Conservation (phyloP, 2,888 invertebrate genomes). For the Tachina grossa region DNA sequence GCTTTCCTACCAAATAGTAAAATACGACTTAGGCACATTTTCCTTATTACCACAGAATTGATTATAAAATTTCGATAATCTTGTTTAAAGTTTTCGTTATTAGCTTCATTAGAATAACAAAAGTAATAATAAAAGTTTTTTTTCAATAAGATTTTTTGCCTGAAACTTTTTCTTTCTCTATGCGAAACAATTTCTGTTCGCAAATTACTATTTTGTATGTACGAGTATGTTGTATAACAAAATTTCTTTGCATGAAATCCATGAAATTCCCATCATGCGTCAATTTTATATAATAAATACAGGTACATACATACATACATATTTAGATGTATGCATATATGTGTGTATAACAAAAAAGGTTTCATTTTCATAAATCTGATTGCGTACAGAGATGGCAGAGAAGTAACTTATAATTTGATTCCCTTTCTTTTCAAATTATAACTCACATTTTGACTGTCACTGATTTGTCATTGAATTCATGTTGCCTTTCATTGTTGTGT, state of each 20-base stretch:
- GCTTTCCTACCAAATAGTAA: no score
- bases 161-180: neutral
- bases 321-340: no score
- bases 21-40: no score
- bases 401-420: neutral
- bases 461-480: constrained; percentile 51
- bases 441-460: neutral
- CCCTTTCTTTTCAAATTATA: neutral
- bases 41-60: no score
- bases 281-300: constrained; percentile 20
- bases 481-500: constrained; percentile 9
- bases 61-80: no score
- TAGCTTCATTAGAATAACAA: no score
- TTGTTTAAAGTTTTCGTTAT: no score
- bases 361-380: constrained; percentile 49
- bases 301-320: no score
- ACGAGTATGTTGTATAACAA: neutral
- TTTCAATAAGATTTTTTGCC: neutral
- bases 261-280: constrained; percentile 13
- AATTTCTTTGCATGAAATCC: neutral
- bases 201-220: no score
- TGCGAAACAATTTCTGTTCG: neutral
- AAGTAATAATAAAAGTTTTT: no score
- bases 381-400: neutral
- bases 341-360: constrained; percentile 15